These are phyloP conservation scores for Gadopsis bispinosus DNA, from an alignment of 2,797 vertebrate species.

Conservation along the genomic window DNA sequence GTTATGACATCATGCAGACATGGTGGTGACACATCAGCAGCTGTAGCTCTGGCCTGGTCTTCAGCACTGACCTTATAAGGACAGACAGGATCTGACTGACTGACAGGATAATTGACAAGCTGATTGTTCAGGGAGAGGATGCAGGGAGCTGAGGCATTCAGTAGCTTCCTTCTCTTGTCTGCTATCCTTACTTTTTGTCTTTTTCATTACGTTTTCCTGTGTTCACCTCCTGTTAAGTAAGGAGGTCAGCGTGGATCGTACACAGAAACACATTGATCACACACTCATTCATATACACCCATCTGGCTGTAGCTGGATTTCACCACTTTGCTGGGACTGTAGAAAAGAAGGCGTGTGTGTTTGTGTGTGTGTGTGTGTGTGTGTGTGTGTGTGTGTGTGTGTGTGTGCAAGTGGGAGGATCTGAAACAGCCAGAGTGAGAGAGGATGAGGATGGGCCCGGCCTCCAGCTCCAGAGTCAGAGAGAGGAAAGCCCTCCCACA, in stretches of 20 bases:
- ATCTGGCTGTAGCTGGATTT: conserved; percentile 71
- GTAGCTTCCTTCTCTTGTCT: conserved; percentile 19
- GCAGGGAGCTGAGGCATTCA: background rate
- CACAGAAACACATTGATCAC: background rate
- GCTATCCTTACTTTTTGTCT: conserved; percentile 21
- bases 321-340: conserved; percentile 57
- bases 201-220: conserved; percentile 50
- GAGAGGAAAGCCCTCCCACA: conserved; percentile 82
- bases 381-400: conserved; percentile 29
- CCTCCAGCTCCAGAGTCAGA: conserved; percentile 71
- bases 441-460: conserved; percentile 73
- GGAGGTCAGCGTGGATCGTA: conserved; percentile 21
- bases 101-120: conserved; percentile 38
- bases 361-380: conserved; percentile 35
- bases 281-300: conserved; percentile 32
- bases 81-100: conserved; percentile 43
- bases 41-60: conserved; percentile 29
- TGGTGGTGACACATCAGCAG: conserved; percentile 60
- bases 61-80: conserved; percentile 74
- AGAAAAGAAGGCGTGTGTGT: conserved; percentile 37
- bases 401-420: conserved; percentile 57
- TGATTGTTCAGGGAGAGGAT: conserved; percentile 24
- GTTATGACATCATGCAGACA: conserved; percentile 58
- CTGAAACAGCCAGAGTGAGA: conserved; percentile 47
- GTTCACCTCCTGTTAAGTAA: conserved; percentile 61